Evolutionary conservation across 2,888 invertebrate genomes (phyloP), one percentile per base, ranked within the genome.

Genomic region (Campaea margaritaria): DNA sequence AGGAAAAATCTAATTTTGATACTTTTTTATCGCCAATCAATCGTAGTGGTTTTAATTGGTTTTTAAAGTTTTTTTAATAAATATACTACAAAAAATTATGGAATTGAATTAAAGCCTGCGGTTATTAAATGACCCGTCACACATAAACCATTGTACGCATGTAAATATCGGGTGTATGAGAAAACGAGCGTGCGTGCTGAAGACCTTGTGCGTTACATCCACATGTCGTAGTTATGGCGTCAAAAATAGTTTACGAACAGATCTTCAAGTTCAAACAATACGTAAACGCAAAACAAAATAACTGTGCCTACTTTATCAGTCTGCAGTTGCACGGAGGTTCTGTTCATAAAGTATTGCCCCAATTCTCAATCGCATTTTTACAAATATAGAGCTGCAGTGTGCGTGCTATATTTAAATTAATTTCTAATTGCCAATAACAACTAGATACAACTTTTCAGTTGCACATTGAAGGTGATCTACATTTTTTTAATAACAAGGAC

Each of bases 181-280:
- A 65, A 72, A 68, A 63, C 65, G 70, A 74, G 73, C 79, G 82
- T 81, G 85, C 82, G 74, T 75, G 74, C 78, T 75, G 73, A 72
- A 73, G 76, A 76, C 76, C 78, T 73, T 74, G 84, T 83, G 85
- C 82, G 65, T 75, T 70, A 81, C 79, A 75, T 73, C 67, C 78
- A 82, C 79, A 74, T 70, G 69, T 72, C 64, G 83, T 81, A 85
- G 84, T 83, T 85, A 85, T 85, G 85, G 85, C 84, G 79, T 77
- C 69, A 68, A 62, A 72, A 71, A 70, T 69, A 63, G 73, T 80
- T 82, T 81, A 78, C 74, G 79, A 81, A 82, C 81, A 79, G 78
- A 79, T 69, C 70, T 64, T 53, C 51, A 64, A 70, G 54, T 55
- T 65, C 52, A 61, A 63, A 60, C 65, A 68, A 64, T 70, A 58